Percentiles rank a stretch among this genome's conserved stretches.
phyloP scores from a whole-genome alignment of 2,797 vertebrate species.

The Pogonophryne albipinna region DNA sequence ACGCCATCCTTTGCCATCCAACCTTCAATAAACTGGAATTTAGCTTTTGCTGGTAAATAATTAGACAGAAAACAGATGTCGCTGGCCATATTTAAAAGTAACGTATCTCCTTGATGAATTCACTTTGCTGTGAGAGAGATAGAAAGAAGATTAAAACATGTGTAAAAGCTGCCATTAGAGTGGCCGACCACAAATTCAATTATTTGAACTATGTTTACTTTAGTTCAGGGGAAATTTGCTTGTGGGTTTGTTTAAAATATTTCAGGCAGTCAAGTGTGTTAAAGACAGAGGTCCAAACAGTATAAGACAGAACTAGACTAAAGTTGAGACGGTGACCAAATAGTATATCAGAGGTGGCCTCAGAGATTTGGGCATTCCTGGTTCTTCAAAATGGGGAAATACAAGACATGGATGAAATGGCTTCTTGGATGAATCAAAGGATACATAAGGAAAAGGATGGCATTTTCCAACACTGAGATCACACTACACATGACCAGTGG shows the following conservation, averaged over 20 bases:
- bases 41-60: slow-evolving; percentile 83
- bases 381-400: slow-evolving; percentile 24
- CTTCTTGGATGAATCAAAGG: slow-evolving; percentile 61
- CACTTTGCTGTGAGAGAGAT: slow-evolving; percentile 20
- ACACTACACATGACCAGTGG: slow-evolving; percentile 50
- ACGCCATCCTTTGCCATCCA: slow-evolving; percentile 43
- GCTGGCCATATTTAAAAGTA: slow-evolving; percentile 67
- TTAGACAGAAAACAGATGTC: slow-evolving; percentile 84
- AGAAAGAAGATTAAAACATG: slow-evolving; percentile 36
- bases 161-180: slow-evolving; percentile 40
- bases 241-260: slow-evolving; percentile 45
- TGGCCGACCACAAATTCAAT: slow-evolving; percentile 41
- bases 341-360: slow-evolving; percentile 15
- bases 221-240: slow-evolving; percentile 36
- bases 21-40: slow-evolving; percentile 80
- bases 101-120: slow-evolving; percentile 56
- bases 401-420: slow-evolving; percentile 44
- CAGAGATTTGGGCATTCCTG: slow-evolving; percentile 18
- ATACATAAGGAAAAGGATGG: slow-evolving; percentile 63
- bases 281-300: neutral
- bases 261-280: slow-evolving; percentile 19
- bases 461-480: slow-evolving; percentile 70
- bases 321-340: neutral
- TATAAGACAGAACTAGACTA: neutral
- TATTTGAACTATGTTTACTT: slow-evolving; percentile 51